A percentile compares a stretch with the other conserved stretches of the same genome.
phyloP scores from a whole-genome alignment of 2,113 vertebrate species.

The Zeus faber region DNA sequence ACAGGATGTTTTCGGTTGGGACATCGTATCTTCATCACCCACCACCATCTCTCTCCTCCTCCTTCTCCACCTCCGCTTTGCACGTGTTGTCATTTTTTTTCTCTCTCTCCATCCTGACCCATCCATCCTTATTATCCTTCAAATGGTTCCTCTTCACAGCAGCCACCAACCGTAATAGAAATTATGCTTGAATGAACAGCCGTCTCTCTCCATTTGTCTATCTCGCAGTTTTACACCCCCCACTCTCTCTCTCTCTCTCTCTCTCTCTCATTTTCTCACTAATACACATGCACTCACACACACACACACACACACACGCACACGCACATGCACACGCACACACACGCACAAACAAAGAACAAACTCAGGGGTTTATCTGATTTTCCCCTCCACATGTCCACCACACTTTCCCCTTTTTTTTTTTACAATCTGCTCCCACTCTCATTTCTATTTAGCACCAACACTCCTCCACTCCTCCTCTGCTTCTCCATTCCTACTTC shows the following conservation, averaged over 20 bases:
- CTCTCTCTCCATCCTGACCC: conserved; percentile 46
- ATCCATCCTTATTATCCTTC: conserved; percentile 69
- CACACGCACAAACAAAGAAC: too few relatives aligned
- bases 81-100: too few relatives aligned
- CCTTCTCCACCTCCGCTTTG: too few relatives aligned
- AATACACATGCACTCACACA: not conserved
- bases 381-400: too few relatives aligned
- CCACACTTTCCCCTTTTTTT: too few relatives aligned
- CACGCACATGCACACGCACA: too few relatives aligned
- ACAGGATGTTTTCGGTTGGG: too few relatives aligned
- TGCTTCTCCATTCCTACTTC: not conserved
- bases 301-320: too few relatives aligned
- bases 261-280: not conserved
- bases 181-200: conserved; percentile 66
- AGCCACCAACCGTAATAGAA: conserved; percentile 63
- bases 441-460: too few relatives aligned
- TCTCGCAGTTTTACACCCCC: conserved; percentile 7
- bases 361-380: not conserved
- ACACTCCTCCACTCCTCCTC: not conserved
- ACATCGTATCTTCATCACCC: too few relatives aligned
- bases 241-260: conserved; percentile 13
- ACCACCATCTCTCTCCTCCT: not conserved
- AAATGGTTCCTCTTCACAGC: conserved; percentile 69
- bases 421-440: too few relatives aligned
- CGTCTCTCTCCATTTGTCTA: conserved; percentile 20